These are phyloP conservation scores for Chesias legatella DNA, from an alignment of 2,888 invertebrate species.

Conservation along the genomic window DNA sequence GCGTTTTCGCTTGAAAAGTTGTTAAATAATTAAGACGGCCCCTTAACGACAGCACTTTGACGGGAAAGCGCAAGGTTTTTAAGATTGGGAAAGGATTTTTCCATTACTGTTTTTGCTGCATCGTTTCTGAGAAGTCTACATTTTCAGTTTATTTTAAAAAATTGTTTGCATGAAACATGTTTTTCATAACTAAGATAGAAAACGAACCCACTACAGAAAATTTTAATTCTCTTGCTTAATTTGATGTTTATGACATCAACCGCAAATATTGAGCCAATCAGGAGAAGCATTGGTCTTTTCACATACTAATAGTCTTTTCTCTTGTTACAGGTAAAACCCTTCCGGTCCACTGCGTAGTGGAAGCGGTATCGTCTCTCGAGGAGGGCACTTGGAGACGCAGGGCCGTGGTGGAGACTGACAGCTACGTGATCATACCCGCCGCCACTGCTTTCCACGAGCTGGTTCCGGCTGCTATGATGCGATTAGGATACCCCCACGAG, in stretches of 20 bases:
- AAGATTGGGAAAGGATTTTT: constrained; percentile 38
- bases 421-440: constrained; percentile 96
- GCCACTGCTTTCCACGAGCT: constrained; percentile 95
- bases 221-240: too few species aligned
- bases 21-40: constrained; percentile 75
- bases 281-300: too few species aligned
- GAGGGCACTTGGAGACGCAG: constrained; percentile 83
- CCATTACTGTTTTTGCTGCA: constrained; percentile 29
- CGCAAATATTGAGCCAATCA: too few species aligned
- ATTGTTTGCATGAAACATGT: too few species aligned
- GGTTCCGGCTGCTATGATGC: constrained; percentile 93
- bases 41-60: constrained; percentile 66
- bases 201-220: too few species aligned
- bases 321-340: constrained; percentile 82
- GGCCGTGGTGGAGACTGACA: constrained; percentile 93
- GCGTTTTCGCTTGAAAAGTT: constrained; percentile 73
- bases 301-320: too few species aligned
- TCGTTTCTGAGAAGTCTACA: constrained; percentile 24
- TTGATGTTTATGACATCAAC: too few species aligned
- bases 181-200: too few species aligned
- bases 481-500: constrained; percentile 94
- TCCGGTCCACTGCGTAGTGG: constrained; percentile 97
- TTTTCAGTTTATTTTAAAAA: too few species aligned
- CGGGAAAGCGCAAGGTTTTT: constrained; percentile 61
- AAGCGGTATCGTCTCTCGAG: constrained; percentile 88